Conservation (phyloP, 1,140 invertebrate species). For the Calephelis virginiensis region DNA sequence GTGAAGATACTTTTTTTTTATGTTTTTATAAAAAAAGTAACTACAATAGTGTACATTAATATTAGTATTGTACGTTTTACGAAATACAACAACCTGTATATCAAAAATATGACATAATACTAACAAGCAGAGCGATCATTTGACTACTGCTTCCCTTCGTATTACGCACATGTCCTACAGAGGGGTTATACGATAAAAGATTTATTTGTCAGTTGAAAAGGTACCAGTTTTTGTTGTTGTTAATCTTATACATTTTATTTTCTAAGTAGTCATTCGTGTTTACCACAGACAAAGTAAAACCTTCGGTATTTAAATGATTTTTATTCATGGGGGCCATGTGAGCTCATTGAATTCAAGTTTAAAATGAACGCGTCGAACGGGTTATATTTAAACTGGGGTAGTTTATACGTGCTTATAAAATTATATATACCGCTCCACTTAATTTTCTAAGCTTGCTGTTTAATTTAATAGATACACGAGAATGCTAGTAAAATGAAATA, state of each 20-base stretch:
- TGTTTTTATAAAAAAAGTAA: too few species aligned
- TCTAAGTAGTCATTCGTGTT: constrained; percentile 50
- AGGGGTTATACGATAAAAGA: constrained; percentile 3
- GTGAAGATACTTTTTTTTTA: too few species aligned
- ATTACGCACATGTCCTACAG: constrained; percentile 18
- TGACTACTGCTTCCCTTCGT: constrained; percentile 29
- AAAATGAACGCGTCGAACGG: constrained; percentile 9
- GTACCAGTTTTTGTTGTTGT: constrained; percentile 39
- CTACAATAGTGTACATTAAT: too few species aligned
- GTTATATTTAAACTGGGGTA: constrained; percentile 11
- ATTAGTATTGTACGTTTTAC: too few species aligned
- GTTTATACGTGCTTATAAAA: constrained; percentile 9
- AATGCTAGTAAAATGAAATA: too few species aligned
- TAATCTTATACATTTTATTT: constrained; percentile 54
- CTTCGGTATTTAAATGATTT: constrained; percentile 34
- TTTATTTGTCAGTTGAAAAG: constrained; percentile 34
- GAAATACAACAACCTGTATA: constrained; percentile 9
- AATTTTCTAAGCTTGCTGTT: not conserved
- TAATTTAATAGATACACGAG: too few species aligned
- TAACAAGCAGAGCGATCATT: constrained; percentile 10
- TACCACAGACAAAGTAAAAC: constrained; percentile 50
- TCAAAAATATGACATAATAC: constrained; percentile 1
- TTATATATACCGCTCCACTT: not conserved
- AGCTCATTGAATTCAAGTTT: constrained; percentile 21
- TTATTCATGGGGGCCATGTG: constrained; percentile 25